phyloP scores from a whole-genome alignment of 2,888 invertebrate genomes.

The Allacma fusca region DNA sequence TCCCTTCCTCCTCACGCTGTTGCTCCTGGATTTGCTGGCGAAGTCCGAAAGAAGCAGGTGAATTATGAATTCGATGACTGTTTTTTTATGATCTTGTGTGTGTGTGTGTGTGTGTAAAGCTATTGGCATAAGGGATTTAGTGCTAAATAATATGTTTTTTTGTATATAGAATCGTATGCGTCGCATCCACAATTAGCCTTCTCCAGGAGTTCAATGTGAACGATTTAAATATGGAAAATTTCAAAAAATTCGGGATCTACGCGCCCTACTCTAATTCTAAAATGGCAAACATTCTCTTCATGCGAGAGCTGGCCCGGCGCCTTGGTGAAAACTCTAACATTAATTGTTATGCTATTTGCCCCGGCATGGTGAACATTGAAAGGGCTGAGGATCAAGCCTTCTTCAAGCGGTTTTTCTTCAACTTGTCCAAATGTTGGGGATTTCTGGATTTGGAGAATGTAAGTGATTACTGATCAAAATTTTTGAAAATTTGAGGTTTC shows the following conservation, averaged over 20 bases:
- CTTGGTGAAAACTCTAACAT: constrained; percentile 33
- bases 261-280: constrained; percentile 63
- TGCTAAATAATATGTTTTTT: background rate
- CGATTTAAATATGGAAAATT: constrained; percentile 49
- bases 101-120: too few relatives aligned
- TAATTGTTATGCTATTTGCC: constrained; percentile 48
- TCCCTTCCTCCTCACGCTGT: constrained; percentile 40
- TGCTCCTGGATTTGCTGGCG: constrained; percentile 38
- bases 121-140: background rate
- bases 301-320: constrained; percentile 60
- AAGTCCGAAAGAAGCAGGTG: constrained; percentile 30
- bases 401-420: too few relatives aligned
- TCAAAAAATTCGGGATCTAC: constrained; percentile 48
- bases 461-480: too few relatives aligned
- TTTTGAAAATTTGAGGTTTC: too few relatives aligned
- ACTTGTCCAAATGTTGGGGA: too few relatives aligned
- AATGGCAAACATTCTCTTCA: constrained; percentile 62
- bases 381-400: too few relatives aligned
- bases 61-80: too few relatives aligned
- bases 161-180: constrained; percentile 59
- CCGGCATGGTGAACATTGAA: constrained; percentile 47
- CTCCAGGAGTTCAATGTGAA: constrained; percentile 60
- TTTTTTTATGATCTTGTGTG: background rate
- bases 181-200: constrained; percentile 62
- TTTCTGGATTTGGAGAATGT: too few relatives aligned